Percentiles rank a stretch among this genome's conserved stretches.
phyloP scores from a whole-genome alignment of 2,888 invertebrate genomes.

The Mythimna pallens region DNA sequence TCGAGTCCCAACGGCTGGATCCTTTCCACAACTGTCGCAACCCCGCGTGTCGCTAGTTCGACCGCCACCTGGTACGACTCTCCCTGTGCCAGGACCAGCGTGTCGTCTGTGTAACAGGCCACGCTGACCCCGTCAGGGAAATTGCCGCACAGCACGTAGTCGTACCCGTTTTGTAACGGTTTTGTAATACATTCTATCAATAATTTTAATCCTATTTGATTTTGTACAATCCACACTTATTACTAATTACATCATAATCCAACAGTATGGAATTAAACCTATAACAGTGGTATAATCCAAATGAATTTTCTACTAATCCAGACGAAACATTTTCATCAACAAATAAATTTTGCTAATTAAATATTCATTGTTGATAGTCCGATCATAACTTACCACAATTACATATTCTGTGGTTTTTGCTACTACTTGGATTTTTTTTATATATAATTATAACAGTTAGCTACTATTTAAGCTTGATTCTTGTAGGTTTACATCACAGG shows the following conservation, averaged over 20 bases:
- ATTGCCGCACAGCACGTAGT: no score
- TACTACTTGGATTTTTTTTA: background rate
- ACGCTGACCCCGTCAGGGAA: no score
- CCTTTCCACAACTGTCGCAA: no score
- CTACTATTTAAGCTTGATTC: no score
- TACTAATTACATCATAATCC: background rate
- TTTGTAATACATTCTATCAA: background rate
- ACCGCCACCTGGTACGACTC: no score
- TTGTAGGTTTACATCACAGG: no score
- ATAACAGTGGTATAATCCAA: slow-evolving; percentile 11
- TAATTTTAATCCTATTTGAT: background rate
- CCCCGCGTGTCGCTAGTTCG: no score
- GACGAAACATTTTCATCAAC: slow-evolving; percentile 4
- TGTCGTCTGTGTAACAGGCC: no score
- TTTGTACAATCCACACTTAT: background rate
- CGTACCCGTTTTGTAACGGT: no score
- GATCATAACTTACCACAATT: background rate
- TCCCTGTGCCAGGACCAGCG: no score
- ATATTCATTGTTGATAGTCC: background rate
- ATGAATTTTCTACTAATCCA: slow-evolving; percentile 14
- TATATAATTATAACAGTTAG: no score
- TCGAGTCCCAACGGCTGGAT: no score
- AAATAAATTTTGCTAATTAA: slow-evolving; percentile 3
- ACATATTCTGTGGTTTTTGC: background rate
- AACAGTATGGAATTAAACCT: background rate